phyloP scores from a whole-genome alignment of 2,113 vertebrate species.

The Puntigrus tetrazona region DNA sequence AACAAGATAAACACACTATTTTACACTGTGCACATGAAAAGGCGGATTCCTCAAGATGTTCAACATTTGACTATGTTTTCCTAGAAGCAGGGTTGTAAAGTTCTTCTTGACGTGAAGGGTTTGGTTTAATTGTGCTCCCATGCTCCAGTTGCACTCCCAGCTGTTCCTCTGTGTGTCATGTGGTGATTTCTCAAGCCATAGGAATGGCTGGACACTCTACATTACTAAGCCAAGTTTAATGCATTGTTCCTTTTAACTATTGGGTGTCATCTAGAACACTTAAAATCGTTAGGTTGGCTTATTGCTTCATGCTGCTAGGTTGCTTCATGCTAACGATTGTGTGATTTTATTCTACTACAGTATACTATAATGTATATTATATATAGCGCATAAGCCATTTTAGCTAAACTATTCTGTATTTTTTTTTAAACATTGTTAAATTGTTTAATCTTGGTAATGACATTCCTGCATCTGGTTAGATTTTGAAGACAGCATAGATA shows the following conservation, averaged over 20 bases:
- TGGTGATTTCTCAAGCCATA: conserved; percentile 16
- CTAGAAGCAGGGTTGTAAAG: conserved; percentile 1
- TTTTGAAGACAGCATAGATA: not conserved
- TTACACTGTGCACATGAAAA: not conserved
- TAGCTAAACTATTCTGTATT: no score
- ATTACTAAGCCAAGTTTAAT: conserved; percentile 8
- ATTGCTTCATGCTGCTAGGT: not conserved
- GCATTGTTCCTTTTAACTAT: not conserved
- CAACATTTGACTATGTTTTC: not conserved
- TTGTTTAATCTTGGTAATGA: not conserved
- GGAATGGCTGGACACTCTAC: not conserved
- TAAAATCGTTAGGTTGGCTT: not conserved
- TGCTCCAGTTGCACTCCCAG: conserved; percentile 34
- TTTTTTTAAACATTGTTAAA: no score
- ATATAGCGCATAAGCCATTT: no score
- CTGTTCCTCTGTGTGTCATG: conserved; percentile 16
- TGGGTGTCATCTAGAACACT: not conserved
- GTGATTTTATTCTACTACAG: not conserved
- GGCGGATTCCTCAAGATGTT: not conserved
- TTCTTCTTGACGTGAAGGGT: not conserved
- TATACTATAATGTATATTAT: not conserved
- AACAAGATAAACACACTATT: not conserved
- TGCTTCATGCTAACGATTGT: no score
- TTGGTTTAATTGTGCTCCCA: conserved; percentile 11
- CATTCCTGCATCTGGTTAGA: not conserved